phyloP scores from a whole-genome alignment of 2,888 invertebrate species.

The Acleris emargana region DNA sequence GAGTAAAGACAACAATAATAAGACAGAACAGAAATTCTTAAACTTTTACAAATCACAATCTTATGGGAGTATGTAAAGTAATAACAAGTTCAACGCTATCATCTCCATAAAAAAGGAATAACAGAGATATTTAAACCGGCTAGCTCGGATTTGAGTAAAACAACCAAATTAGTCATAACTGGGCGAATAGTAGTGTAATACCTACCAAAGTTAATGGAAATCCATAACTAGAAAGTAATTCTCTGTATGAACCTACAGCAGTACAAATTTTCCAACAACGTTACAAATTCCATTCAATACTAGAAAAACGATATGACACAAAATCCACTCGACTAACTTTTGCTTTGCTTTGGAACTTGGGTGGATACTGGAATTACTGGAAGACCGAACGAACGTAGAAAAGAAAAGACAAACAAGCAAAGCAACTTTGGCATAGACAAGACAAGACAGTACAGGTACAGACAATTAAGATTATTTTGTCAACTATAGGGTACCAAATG shows the following conservation, averaged over 20 bases:
- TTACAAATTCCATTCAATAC: constrained; percentile 25
- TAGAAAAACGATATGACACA: constrained; percentile 15
- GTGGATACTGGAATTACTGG: neutral
- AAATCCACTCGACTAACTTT: neutral
- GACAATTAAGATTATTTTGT: too few species aligned
- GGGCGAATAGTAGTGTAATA: constrained; percentile 8
- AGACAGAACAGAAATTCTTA: too few species aligned
- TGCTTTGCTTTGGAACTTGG: constrained; percentile 7
- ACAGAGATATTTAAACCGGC: constrained; percentile 24
- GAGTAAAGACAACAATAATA: too few species aligned
- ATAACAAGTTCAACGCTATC: constrained; percentile 9
- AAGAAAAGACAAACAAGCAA: constrained; percentile 17
- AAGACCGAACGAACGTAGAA: neutral
- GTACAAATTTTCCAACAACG: constrained; percentile 5
- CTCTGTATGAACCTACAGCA: neutral
- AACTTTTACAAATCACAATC: too few species aligned
- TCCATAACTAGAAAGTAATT: constrained; percentile 28
- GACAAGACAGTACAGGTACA: neutral
- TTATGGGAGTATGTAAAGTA: too few species aligned
- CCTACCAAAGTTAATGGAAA: constrained; percentile 25
- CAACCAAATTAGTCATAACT: constrained; percentile 17
- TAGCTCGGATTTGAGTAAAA: constrained; percentile 4
- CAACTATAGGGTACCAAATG: too few species aligned
- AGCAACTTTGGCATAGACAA: constrained; percentile 3
- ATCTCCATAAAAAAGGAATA: constrained; percentile 17